Base-by-base conservation (phyloP, 30 jellyfish, hydroid and myxozoan genomes). In the Cassiopea andromeda region DNA sequence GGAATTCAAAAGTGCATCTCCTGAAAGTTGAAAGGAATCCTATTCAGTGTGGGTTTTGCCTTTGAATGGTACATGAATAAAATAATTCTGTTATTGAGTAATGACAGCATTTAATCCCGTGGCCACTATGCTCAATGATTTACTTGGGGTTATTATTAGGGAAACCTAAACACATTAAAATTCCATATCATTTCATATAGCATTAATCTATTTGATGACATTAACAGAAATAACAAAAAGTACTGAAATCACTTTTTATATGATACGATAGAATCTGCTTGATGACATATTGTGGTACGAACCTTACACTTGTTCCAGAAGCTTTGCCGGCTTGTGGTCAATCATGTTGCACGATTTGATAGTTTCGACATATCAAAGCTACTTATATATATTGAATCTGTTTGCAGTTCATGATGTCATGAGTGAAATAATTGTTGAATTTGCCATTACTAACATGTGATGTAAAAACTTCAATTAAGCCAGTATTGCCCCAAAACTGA, bases 141-240 rank as follows among this genome's bases (percentile, higher is more conserved):
- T 46, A 50, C 77, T 81, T 70, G 64, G 75, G 69, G 75, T 66
- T 48, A 15, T 82, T 43, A n/a, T 67, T 5, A 81, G 89, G 48
- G 38, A 81, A 45, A 45, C 81, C 27, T 66, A 81, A 61, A 45
- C 81, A 60, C 79, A 81, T 81, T 47, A 81, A 44, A 81, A 81
- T 81, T 27, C 90, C 73, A 66, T 46, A 59, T 50, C 79, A 18
- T 67, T 19, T 45, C 49, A 81, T 18, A 45, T 17, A 27, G 82
- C 47, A 19, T 46, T 17, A 81, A 81, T 77, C 86, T 77, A 77
- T 19, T 77, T 77, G 74, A 19, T 47, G 79, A 70, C 79, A 70
- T 70, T 70, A 70, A 70, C 79, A 70, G 79, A 43, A 19, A 43
- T 54, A 70, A 70, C 79, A 70, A 70, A 70, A 38, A 15, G 17